A percentile compares a stretch with the other conserved stretches of the same genome.
Evolutionary conservation across 1,140 invertebrate genomes (phyloP).

Genomic region (Drosophila prosaltans): DNA sequence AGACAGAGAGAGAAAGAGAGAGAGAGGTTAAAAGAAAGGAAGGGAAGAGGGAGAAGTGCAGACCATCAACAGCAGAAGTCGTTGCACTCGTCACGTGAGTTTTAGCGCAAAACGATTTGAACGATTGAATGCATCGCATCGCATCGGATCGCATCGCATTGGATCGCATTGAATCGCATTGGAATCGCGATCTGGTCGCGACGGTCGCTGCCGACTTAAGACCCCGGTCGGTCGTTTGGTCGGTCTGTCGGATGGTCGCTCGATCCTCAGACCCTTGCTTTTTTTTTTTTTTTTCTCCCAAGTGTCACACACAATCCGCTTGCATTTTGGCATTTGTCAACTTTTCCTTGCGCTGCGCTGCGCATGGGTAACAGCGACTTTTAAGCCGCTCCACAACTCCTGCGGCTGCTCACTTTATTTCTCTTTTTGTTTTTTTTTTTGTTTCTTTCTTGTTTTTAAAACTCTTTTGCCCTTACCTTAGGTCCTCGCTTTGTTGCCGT

Average conservation of each 20-base stretch:
- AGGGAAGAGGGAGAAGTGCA: too few relatives aligned
- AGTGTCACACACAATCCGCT: conserved; percentile 80
- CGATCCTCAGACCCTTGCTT: neutral
- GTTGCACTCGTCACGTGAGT: conserved; percentile 79
- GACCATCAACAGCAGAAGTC: conserved; percentile 10
- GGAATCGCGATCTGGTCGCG: conserved; percentile 30
- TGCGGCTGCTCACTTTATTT: conserved; percentile 46
- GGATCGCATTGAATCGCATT: conserved; percentile 47
- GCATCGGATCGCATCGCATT: conserved; percentile 26
- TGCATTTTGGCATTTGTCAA: conserved; percentile 81
- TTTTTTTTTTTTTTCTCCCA: conserved; percentile 38
- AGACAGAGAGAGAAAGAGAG: neutral
- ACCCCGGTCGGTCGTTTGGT: neutral
- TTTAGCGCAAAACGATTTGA: conserved; percentile 79
- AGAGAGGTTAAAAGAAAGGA: too few relatives aligned
- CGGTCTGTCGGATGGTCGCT: neutral
- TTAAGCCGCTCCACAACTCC: conserved; percentile 58
- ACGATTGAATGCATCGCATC: conserved; percentile 72
- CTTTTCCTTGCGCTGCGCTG: conserved; percentile 63
- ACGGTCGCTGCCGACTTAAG: conserved; percentile 27
- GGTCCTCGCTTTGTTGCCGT: conserved; percentile 18
- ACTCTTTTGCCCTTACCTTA: neutral
- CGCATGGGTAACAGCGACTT: conserved; percentile 65
- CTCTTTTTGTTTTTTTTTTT: conserved; percentile 29
- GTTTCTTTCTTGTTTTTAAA: conserved; percentile 44